Evolutionary conservation across 2,797 vertebrate species (phyloP), one percentile per base, ranked within the genome.

Genomic region (Coregonus sp.): DNA sequence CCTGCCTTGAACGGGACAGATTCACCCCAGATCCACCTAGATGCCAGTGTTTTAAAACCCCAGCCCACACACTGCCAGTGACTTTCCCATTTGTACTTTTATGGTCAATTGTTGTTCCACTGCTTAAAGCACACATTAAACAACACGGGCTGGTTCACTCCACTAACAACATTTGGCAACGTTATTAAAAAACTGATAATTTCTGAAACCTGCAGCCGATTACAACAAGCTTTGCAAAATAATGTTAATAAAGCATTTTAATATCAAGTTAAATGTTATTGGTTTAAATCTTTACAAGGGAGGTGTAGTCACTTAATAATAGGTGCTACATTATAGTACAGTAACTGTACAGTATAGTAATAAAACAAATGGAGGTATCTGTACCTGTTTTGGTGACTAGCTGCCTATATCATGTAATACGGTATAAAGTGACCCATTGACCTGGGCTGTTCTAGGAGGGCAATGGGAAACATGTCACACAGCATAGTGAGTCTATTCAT

Each of bases 31-130:
- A 29, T 52, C 20, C 25, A 31, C 11, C 31, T 37, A 29, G 20
- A 3, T 18, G 33, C 94, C 93, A 92, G 91, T 94, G 93, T 91
- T 89, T 93, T 88, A 69, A 51, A 51, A 92, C 94, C 93, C 90
- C 92, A 90, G 81, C 93, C 92, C 93, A 93, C 94, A 94, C 94
- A 92, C 89, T 92, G 92, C 93, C 92, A 47, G 40, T 47, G 40
- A 47, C 40, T 47, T 47, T 47, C 40, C 40, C 40, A 56, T 74
- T 50, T 37, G 47, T 59, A 16, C 35, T 65, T 76, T 71, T 31
- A 76, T 33, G 69, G 31, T 54, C 4, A 76, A 50, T 72, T 80
- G 54, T 80, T 67, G 75, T 50, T 73, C 35, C 4, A 18, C 9
- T 4, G 63, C 68, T 29, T 66, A 70, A 75, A 40, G 20, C 66